phyloP scores from a whole-genome alignment of 2,113 vertebrate genomes.

The Nannobrachium achirus region DNA sequence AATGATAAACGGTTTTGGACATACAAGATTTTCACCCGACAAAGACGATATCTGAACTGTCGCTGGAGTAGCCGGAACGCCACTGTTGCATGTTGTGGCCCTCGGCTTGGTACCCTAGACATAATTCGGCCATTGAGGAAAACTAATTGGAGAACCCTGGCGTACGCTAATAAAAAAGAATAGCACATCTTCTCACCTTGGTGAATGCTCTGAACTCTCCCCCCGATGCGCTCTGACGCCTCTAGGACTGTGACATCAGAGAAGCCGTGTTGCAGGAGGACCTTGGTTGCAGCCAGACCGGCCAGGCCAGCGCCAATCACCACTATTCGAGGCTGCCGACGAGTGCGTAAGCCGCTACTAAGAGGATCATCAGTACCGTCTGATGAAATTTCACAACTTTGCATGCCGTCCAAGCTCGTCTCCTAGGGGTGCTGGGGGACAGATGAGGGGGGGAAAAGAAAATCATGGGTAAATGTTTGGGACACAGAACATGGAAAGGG shows the following conservation, averaged over 20 bases:
- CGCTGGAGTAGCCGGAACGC: too few species aligned
- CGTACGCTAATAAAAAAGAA: too few species aligned
- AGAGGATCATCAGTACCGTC: slow-evolving; percentile 99
- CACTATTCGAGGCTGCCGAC: slow-evolving; percentile 97
- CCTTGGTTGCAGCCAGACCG: slow-evolving; percentile 91
- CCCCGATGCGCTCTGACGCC: slow-evolving; percentile 92
- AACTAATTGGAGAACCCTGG: too few species aligned
- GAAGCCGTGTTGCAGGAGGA: slow-evolving; percentile 92
- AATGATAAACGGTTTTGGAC: too few species aligned
- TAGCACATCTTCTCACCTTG: slow-evolving; percentile 82
- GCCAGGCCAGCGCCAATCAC: slow-evolving; percentile 96
- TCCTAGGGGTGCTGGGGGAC: slow-evolving; percentile 86
- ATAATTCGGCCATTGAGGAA: too few species aligned
- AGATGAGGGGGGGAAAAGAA: slow-evolving; percentile 10
- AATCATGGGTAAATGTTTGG: background rate
- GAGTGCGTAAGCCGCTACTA: slow-evolving; percentile 90
- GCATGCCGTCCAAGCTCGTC: slow-evolving; percentile 98
- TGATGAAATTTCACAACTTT: slow-evolving; percentile 99
- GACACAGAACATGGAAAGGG: too few species aligned
- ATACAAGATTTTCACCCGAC: too few species aligned
- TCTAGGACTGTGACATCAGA: slow-evolving; percentile 96
- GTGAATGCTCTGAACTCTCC: slow-evolving; percentile 92
- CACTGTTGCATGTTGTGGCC: too few species aligned
- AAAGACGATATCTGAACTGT: too few species aligned
- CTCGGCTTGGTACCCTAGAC: too few species aligned